Evolutionary conservation across 2,797 vertebrate genomes (phyloP).

Genomic region (Protonibea diacanthus): DNA sequence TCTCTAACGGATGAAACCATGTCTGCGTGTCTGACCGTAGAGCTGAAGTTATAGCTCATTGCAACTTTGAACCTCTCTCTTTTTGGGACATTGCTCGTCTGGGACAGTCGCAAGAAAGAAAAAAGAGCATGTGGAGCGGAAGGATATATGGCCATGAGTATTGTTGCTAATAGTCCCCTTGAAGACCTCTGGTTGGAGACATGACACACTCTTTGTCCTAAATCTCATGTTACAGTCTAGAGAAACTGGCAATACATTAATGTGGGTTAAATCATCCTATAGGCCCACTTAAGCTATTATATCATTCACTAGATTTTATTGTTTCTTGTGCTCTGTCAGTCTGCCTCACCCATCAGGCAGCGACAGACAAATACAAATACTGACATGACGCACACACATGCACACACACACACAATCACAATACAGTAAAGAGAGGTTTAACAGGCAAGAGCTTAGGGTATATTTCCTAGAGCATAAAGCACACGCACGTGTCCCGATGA

Average conservation of each 20-base stretch:
- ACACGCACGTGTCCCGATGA: slow-evolving; percentile 70
- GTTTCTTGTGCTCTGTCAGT: slow-evolving; percentile 28
- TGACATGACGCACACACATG: slow-evolving; percentile 20
- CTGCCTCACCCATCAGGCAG: slow-evolving; percentile 37
- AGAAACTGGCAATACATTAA: slow-evolving; percentile 44
- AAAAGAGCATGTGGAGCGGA: slow-evolving; percentile 19
- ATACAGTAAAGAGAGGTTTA: slow-evolving; percentile 65
- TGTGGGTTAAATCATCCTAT: slow-evolving; percentile 51
- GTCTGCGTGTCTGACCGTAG: slow-evolving; percentile 6
- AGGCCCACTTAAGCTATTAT: slow-evolving; percentile 38
- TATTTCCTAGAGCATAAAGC: slow-evolving; percentile 70
- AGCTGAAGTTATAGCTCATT: slow-evolving; percentile 19
- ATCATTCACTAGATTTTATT: slow-evolving; percentile 34
- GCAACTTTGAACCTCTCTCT: slow-evolving; percentile 26
- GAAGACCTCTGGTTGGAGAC: slow-evolving; percentile 52
- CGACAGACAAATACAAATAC: slow-evolving; percentile 46
- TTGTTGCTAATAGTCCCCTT: slow-evolving; percentile 63
- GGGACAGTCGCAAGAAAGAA: slow-evolving; percentile 23
- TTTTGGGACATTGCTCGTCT: slow-evolving; percentile 17
- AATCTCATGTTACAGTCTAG: slow-evolving; percentile 52
- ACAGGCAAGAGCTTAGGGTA: slow-evolving; percentile 59
- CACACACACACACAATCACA: slow-evolving; percentile 33
- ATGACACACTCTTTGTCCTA: slow-evolving; percentile 45
- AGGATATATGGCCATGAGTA: slow-evolving; percentile 52
- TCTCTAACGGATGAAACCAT: slow-evolving; percentile 35